Evolutionary conservation across 1,140 invertebrate species (phyloP), one percentile per base, ranked within the genome.

Genomic region (Venustaconcha ellipsiformis): DNA sequence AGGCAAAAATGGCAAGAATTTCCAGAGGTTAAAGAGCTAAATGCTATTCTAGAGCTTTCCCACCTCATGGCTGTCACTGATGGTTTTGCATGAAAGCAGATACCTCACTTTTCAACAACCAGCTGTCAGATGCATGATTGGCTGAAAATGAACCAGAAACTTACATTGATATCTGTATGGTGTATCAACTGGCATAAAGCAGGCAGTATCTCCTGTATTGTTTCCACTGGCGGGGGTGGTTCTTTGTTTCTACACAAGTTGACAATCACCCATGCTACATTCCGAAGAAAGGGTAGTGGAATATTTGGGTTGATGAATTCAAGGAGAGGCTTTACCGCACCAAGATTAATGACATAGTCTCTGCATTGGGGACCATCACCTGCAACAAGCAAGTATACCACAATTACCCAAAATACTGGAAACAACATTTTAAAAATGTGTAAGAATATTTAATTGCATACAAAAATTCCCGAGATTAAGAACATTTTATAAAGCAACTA

Each of bases 121-220:
- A 48, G 4, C 37, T 48, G 37, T 48, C 1, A 48, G 37, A 48
- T 8, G 11, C 37, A 48, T 48, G 37, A 48, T 1, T 48, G 37
- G 37, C 2, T 30, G 26, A 48, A 48, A 48, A 48, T 8, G 37
- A 8, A 48, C 4, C 11, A 48, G 14, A 55, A 68, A 93, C 94
- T 94, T 92, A 97, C 95, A 92, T 97, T 99, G 67, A 95, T 95
- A 91, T 99, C 98, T 80, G 93, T 94, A 90, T 99, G 97, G 91
- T 97, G 95, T 83, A 99, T 99, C 23, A 99, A 93, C 84, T 95
- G 91, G 89, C 95, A 95, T 26, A 99, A 93, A 67, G 98, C 97
- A 65, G 98, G 98, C 82, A 99, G 92, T 87, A 99, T 94, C 90
- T 98, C 95, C 85, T 94, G 92, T 81, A 99, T 97, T 13, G 96